phyloP scores from a whole-genome alignment of 2,113 vertebrate genomes.

The Siniperca chuatsi region DNA sequence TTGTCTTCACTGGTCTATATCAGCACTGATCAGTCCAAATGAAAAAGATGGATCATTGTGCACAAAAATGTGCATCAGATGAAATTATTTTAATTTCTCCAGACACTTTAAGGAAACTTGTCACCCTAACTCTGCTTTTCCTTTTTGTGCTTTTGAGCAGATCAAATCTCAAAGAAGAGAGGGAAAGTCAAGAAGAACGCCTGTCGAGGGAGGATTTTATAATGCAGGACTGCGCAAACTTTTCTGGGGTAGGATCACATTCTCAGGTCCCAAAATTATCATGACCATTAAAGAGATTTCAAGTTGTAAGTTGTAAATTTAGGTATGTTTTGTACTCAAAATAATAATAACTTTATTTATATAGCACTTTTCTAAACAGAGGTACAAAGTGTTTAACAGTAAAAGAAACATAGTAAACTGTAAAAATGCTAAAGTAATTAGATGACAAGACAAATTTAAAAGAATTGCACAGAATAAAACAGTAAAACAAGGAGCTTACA shows the following conservation, averaged over 20 bases:
- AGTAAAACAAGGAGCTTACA: background rate
- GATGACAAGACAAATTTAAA: background rate
- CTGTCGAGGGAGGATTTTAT: background rate
- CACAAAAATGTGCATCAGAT: background rate
- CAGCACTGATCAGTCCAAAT: background rate
- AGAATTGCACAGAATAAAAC: background rate
- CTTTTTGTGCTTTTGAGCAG: background rate
- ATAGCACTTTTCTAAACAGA: background rate
- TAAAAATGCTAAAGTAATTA: background rate
- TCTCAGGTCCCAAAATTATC: background rate
- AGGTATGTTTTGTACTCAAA: background rate
- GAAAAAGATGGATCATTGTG: background rate
- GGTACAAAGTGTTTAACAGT: background rate
- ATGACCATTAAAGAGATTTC: background rate
- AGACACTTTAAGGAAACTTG: background rate
- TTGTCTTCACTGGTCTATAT: background rate
- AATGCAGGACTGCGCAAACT: background rate
- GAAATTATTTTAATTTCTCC: background rate
- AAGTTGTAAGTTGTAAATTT: background rate
- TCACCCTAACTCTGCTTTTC: background rate
- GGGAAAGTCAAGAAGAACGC: background rate
- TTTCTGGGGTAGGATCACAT: background rate
- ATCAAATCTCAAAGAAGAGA: background rate
- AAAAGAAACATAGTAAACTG: background rate
- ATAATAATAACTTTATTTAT: background rate